phyloP scores from a whole-genome alignment of 1,140 invertebrate genomes.

The Battus philenor region DNA sequence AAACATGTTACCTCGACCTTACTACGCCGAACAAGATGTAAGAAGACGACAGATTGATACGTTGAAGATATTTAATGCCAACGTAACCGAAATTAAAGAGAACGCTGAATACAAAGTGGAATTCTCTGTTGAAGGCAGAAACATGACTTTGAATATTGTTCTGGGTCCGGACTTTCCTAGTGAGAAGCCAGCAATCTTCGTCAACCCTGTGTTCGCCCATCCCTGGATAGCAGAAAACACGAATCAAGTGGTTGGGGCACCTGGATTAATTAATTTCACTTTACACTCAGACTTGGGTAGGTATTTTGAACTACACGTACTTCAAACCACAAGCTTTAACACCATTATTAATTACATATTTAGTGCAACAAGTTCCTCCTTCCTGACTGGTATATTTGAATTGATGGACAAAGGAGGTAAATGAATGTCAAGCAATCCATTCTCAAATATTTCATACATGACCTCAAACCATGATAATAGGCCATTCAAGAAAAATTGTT shows the following conservation, averaged over 20 bases:
- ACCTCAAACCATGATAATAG: too few species aligned
- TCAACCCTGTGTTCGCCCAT: slow-evolving; percentile 81
- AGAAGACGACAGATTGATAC: slow-evolving; percentile 81
- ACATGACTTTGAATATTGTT: slow-evolving; percentile 80
- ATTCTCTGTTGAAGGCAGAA: slow-evolving; percentile 79
- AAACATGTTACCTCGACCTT: slow-evolving; percentile 50
- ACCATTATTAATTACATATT: neutral
- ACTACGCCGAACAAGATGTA: slow-evolving; percentile 68
- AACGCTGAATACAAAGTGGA: slow-evolving; percentile 83
- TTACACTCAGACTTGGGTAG: slow-evolving; percentile 81
- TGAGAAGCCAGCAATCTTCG: slow-evolving; percentile 82
- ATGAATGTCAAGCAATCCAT: too few species aligned
- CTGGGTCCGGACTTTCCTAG: slow-evolving; percentile 83
- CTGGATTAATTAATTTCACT: slow-evolving; percentile 84
- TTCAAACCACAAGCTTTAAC: neutral
- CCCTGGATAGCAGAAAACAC: slow-evolving; percentile 81
- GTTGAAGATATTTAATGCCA: slow-evolving; percentile 83
- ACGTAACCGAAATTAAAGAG: slow-evolving; percentile 82
- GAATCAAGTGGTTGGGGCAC: slow-evolving; percentile 81
- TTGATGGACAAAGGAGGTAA: too few species aligned
- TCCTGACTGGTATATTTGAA: too few species aligned
- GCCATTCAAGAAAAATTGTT: too few species aligned
- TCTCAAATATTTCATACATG: too few species aligned
- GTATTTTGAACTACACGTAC: neutral
- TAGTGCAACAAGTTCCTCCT: too few species aligned